Percentiles rank a stretch among this genome's conserved stretches.
Conservation (phyloP, 64 coral and sea anemone species). For the Montipora foliosa region DNA sequence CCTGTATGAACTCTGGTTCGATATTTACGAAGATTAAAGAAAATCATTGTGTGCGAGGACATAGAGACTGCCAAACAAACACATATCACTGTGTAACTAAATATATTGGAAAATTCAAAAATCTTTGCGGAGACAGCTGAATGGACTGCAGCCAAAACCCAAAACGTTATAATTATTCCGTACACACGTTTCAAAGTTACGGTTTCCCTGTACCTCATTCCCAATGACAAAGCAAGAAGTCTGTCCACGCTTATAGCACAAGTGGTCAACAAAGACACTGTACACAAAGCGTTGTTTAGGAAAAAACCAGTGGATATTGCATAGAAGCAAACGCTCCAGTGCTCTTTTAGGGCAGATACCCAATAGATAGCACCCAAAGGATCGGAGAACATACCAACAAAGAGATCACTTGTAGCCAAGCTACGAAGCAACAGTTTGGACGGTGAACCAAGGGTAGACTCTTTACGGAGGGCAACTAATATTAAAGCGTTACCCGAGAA, state of each 20-base stretch:
- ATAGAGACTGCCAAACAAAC: not conserved
- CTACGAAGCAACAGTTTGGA: too few species aligned
- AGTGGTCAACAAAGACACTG: not conserved
- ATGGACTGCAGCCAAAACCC: not conserved
- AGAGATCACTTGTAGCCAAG: too few species aligned
- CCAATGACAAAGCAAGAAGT: not conserved
- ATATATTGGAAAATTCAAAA: not conserved
- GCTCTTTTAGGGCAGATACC: too few species aligned
- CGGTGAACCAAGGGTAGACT: too few species aligned
- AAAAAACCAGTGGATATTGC: too few species aligned
- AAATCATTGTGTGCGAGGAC: not conserved
- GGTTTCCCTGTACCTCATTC: not conserved
- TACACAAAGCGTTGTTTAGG: not conserved
- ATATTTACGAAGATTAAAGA: not conserved
- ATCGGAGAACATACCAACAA: too few species aligned
- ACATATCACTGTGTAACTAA: not conserved
- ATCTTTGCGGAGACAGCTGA: not conserved
- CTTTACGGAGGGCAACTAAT: too few species aligned
- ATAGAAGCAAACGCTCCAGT: too few species aligned
- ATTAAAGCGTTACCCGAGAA: too few species aligned
- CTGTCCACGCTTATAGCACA: not conserved
- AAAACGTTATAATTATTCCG: not conserved
- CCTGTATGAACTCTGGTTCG: not conserved
- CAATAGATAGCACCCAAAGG: too few species aligned
- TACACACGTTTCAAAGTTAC: not conserved